A percentile compares a stretch with the other conserved stretches of the same genome.
Conservation (phyloP, 2,888 invertebrate species). For the Cenopis cana region DNA sequence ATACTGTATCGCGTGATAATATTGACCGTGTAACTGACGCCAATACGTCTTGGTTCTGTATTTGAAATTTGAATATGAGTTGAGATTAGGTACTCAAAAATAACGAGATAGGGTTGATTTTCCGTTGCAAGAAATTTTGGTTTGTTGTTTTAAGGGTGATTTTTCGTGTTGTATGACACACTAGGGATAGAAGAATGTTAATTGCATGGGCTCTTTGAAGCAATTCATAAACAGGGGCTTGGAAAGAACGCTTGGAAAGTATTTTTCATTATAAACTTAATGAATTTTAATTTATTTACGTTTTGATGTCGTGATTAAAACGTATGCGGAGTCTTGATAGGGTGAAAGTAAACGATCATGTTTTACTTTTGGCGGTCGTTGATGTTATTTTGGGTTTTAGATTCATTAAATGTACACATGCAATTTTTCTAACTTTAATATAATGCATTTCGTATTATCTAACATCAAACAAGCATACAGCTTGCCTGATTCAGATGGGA, state of each 20-base stretch:
- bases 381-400: background rate
- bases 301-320: conserved; percentile 38
- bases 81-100: background rate
- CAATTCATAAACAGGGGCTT: conserved; percentile 45
- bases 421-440: no score
- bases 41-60: background rate
- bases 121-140: background rate
- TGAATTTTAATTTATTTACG: conserved; percentile 39
- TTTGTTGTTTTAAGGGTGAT: background rate
- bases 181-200: conserved; percentile 53
- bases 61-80: no score
- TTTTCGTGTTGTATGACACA: conserved; percentile 49
- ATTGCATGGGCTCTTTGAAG: conserved; percentile 50
- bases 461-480: no score
- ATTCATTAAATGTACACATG: no score
- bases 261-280: conserved; percentile 45
- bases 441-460: no score
- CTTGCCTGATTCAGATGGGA: no score
- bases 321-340: background rate
- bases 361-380: background rate
- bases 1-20: no score
- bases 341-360: background rate
- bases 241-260: conserved; percentile 31
- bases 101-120: background rate
- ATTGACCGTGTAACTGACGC: no score